phyloP scores from a whole-genome alignment of 2,113 vertebrate species.

The Bolborhynchus lineola region DNA sequence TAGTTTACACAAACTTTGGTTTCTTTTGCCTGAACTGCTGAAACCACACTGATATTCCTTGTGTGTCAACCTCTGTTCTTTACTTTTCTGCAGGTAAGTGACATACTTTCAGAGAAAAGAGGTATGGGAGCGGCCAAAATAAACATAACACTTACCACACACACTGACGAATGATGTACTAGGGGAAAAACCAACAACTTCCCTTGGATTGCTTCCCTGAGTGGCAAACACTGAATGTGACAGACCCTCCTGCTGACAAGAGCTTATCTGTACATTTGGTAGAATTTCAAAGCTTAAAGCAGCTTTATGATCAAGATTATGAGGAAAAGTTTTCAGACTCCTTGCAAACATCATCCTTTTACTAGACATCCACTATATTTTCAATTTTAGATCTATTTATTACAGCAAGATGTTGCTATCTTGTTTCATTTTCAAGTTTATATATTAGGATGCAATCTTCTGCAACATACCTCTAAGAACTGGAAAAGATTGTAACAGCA shows the following conservation, averaged over 20 bases:
- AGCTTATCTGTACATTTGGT: not conserved
- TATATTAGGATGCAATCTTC: slow-evolving; percentile 27
- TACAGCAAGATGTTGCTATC: not conserved
- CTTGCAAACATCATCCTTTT: not conserved
- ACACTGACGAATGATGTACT: not conserved
- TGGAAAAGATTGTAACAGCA: not conserved
- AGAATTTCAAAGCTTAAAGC: not conserved
- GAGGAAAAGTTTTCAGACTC: not conserved
- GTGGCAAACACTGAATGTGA: not conserved
- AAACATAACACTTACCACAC: not conserved
- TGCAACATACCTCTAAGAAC: slow-evolving; percentile 9
- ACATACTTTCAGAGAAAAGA: not conserved
- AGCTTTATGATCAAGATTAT: not conserved
- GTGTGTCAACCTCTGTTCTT: not conserved
- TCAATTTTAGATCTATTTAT: slow-evolving; percentile 11
- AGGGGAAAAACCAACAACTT: not conserved
- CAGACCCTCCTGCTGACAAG: not conserved
- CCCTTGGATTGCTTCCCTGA: not conserved
- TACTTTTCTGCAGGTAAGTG: not conserved
- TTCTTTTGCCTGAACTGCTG: not conserved
- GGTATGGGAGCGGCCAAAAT: not conserved
- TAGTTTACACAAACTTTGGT: not conserved
- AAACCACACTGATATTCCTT: not conserved
- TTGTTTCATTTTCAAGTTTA: slow-evolving; percentile 15
- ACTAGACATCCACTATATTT: not conserved